Evolutionary conservation across 2,797 vertebrate species (phyloP), one percentile per base, ranked within the genome.

Genomic region (Lemur catta): DNA sequence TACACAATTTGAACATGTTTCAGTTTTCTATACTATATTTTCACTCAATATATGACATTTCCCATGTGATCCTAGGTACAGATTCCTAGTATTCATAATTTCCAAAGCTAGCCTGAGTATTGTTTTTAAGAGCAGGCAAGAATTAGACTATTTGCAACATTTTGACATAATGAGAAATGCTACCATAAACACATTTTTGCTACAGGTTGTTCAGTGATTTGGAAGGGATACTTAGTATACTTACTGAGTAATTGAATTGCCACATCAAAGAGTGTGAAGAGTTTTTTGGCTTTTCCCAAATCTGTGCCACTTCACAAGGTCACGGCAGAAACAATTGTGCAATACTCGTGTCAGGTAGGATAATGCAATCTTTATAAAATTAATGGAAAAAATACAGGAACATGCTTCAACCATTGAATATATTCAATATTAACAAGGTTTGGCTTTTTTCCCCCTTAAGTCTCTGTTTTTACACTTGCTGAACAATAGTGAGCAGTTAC

Each of bases 91-190:
- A n/a, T 0, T 30, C 24, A 18, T 59, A 0, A 8, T 17, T 14
- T 26, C 20, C 20, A 2, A 38, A 1, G 1, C 30, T 30, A 65
- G 2, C 38, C 14, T 2, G 1, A 20, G 2, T 9, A 7, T 67
- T 38, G 6, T 67, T 48, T 20, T 7, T 1, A 26, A 48, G 38
- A 59, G 22, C 20, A 14, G 18, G 38, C 10, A 24, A 43, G 24
- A 48, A 57, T 84, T 46, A 57, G 48, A 18, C 7, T 46, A 33
- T 74, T 84, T 63, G 67, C 26, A 75, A 7, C n/a, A 33, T 10
- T 38, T 7, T 3, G 38, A 26, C 43, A 38, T 18, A 24, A 7
- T 33, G 7, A 38, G 17, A 46, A 67, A 48, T 18, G 20, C 38
- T 18, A 5, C 15, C 3, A 6, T 30, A 10, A 59, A 63, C 43